Conservation (phyloP, 2,888 invertebrate species). For the Eilema griseolum region DNA sequence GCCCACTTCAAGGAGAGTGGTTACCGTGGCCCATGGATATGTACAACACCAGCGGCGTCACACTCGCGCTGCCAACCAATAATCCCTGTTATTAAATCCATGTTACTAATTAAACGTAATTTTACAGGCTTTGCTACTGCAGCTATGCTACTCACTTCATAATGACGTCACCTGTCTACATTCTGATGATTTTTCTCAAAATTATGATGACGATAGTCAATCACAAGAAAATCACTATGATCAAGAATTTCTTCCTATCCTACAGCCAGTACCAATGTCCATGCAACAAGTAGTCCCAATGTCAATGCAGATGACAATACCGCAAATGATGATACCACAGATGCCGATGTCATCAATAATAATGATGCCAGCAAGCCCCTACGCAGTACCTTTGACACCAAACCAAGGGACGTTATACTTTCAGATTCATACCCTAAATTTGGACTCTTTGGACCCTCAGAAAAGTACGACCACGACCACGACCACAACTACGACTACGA, state of each 20-base stretch:
- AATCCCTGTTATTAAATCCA: no score
- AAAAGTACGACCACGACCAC: constrained; percentile 13
- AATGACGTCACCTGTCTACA: neutral
- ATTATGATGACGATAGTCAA: constrained; percentile 14
- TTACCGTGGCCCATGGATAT: no score
- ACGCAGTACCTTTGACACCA: neutral
- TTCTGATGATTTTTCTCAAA: neutral
- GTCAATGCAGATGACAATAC: neutral
- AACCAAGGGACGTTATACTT: neutral
- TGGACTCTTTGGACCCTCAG: neutral
- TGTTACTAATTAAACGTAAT: no score
- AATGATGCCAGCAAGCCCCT: neutral
- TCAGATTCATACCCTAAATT: neutral
- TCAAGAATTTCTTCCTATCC: neutral
- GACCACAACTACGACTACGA: constrained; percentile 6
- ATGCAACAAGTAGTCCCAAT: constrained; percentile 1
- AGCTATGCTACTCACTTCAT: constrained; percentile 17
- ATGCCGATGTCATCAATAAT: constrained; percentile 1
- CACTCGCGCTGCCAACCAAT: no score
- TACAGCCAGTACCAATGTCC: constrained; percentile 2
- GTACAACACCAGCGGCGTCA: no score
- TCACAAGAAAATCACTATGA: constrained; percentile 12
- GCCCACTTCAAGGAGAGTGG: no score
- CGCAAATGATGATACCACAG: constrained; percentile 6
- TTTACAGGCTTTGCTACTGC: constrained; percentile 7